phyloP scores from a whole-genome alignment of 2,797 vertebrate genomes.

The Netta rufina region DNA sequence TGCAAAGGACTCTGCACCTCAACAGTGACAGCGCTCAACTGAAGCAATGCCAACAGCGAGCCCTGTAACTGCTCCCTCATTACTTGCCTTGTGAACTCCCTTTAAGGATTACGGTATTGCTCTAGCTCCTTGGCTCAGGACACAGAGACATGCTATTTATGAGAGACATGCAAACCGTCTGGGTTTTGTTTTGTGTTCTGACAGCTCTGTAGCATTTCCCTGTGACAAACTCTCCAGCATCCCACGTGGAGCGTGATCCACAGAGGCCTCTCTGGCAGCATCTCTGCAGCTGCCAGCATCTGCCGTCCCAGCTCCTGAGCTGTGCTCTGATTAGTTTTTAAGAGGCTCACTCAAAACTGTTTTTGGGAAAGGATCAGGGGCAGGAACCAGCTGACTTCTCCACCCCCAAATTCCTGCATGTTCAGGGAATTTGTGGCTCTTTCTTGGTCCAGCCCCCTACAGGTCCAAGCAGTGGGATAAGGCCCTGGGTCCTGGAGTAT shows the following conservation, averaged over 20 bases:
- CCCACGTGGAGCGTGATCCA: not conserved
- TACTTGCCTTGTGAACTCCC: not conserved
- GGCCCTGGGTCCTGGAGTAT: not conserved
- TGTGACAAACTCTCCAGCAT: not conserved
- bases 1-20: not conserved
- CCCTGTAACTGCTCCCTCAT: not conserved
- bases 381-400: not conserved
- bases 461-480: not conserved
- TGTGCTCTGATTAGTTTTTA: slow-evolving; percentile 29
- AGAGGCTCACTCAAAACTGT: slow-evolving; percentile 35
- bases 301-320: slow-evolving; percentile 21
- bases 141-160: not conserved
- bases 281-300: slow-evolving; percentile 30
- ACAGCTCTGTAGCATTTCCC: not conserved
- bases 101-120: not conserved
- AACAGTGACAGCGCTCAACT: fast-evolving
- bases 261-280: not conserved
- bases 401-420: fast-evolving
- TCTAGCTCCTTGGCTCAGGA: not conserved
- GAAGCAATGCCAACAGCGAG: not conserved
- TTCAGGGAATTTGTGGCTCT: not conserved
- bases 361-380: not conserved
- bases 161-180: not conserved
- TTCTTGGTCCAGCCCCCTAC: not conserved
- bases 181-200: not conserved